Conservation (phyloP, 2,797 vertebrate genomes). For the Acropternis orthonyx region DNA sequence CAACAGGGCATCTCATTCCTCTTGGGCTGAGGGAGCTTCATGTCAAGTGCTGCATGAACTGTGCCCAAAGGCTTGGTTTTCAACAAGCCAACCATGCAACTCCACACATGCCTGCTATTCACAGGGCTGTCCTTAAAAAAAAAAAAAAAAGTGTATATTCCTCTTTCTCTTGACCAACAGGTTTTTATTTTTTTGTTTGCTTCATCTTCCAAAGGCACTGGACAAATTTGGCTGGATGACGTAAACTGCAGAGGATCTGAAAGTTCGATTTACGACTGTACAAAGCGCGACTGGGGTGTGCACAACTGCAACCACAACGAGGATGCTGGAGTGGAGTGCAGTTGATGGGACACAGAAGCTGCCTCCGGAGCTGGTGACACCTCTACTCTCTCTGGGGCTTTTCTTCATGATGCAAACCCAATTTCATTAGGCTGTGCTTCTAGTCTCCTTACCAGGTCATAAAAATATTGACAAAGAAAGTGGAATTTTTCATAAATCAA, state of each 20-base stretch:
- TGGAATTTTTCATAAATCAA: not conserved
- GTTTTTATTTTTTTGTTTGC: not conserved
- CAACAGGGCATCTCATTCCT: not conserved
- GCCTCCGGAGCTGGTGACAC: not conserved
- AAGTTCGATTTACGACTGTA: conserved; percentile 65
- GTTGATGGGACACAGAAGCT: not conserved
- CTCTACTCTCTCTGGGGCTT: accelerated
- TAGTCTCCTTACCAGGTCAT: not conserved
- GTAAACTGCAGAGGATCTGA: conserved; percentile 79
- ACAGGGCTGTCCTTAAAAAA: not conserved
- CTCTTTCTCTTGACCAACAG: not conserved
- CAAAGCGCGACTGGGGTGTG: conserved; percentile 10
- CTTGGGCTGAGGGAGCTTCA: not conserved
- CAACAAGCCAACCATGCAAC: not conserved
- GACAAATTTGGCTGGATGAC: conserved; percentile 85
- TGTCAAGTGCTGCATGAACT: not conserved
- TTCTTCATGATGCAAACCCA: not conserved
- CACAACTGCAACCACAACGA: conserved; percentile 83
- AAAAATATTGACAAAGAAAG: not conserved
- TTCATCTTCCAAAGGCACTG: conserved; percentile 73
- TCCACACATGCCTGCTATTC: accelerated
- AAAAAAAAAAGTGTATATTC: not conserved
- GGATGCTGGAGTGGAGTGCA: conserved; percentile 81
- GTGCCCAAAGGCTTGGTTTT: not conserved
- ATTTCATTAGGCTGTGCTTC: not conserved